Evolutionary conservation across 2,113 vertebrate species (phyloP).

Genomic region (Myotis lucifugus): DNA sequence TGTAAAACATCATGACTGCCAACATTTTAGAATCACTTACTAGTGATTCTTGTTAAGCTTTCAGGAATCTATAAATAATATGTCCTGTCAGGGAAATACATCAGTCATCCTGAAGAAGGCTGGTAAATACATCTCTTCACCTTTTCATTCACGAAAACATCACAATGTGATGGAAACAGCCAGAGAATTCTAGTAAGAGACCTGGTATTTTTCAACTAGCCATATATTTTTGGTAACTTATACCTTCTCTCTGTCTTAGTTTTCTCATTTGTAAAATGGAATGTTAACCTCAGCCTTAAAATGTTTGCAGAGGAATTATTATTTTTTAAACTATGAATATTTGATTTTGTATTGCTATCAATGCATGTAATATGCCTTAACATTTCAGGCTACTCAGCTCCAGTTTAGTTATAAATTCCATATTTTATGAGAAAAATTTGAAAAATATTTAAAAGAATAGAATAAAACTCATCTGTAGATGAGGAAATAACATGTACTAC

Average conservation of each 20-base stretch:
- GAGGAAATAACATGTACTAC: background rate
- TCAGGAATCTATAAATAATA: background rate
- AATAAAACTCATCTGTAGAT: background rate
- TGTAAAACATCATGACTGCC: background rate
- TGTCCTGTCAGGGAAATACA: background rate
- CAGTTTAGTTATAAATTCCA: background rate
- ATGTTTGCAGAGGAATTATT: background rate
- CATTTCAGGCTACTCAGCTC: background rate
- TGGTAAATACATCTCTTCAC: conserved; percentile 20
- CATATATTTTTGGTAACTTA: background rate
- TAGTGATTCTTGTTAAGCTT: conserved; percentile 6
- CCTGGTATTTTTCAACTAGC: background rate
- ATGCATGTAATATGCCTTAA: background rate
- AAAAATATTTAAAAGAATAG: conserved; percentile 27
- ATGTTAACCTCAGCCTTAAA: conserved; percentile 30
- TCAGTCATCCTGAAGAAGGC: background rate
- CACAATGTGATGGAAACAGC: background rate
- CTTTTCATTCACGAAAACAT: background rate
- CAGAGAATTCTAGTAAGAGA: conserved; percentile 5
- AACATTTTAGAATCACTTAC: background rate
- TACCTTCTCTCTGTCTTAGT: background rate
- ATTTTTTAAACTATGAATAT: background rate
- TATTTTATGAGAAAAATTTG: conserved; percentile 21
- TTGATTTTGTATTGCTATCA: background rate
- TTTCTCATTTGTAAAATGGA: conserved; percentile 4